phyloP scores from a whole-genome alignment of 2,888 invertebrate genomes.

The Hydroisotoma schaefferi region DNA sequence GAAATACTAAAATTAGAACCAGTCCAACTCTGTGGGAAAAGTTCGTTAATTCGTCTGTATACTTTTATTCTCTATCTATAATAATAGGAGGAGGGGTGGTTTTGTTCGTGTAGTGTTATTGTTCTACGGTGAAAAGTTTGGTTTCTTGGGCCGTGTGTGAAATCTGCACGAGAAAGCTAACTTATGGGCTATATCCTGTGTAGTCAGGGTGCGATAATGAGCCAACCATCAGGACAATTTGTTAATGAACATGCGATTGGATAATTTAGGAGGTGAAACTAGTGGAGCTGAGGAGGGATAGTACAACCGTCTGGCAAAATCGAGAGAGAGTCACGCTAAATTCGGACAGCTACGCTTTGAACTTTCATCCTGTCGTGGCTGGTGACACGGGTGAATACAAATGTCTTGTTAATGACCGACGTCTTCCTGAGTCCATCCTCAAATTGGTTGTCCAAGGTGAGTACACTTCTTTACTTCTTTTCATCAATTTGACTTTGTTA shows the following conservation, averaged over 20 bases:
- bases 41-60: too few species aligned
- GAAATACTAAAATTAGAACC: too few species aligned
- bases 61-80: neutral
- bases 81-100: neutral
- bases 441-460: slow-evolving; percentile 67
- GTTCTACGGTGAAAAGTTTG: too few species aligned
- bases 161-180: too few species aligned
- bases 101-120: too few species aligned
- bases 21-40: too few species aligned
- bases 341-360: slow-evolving; percentile 61
- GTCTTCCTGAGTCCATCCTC: slow-evolving; percentile 64
- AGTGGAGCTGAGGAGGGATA: slow-evolving; percentile 57
- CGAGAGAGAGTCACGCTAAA: slow-evolving; percentile 60
- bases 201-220: neutral
- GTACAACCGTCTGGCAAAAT: slow-evolving; percentile 57
- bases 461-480: too few species aligned
- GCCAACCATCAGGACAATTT: neutral
- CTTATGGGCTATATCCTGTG: too few species aligned
- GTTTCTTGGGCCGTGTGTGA: too few species aligned
- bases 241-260: slow-evolving; percentile 10
- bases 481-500: too few species aligned
- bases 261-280: slow-evolving; percentile 53
- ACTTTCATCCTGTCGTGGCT: slow-evolving; percentile 62
- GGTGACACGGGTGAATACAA: slow-evolving; percentile 65
- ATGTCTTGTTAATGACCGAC: slow-evolving; percentile 66